phyloP scores from a whole-genome alignment of 2,113 vertebrate genomes.

The Microcebus murinus region DNA sequence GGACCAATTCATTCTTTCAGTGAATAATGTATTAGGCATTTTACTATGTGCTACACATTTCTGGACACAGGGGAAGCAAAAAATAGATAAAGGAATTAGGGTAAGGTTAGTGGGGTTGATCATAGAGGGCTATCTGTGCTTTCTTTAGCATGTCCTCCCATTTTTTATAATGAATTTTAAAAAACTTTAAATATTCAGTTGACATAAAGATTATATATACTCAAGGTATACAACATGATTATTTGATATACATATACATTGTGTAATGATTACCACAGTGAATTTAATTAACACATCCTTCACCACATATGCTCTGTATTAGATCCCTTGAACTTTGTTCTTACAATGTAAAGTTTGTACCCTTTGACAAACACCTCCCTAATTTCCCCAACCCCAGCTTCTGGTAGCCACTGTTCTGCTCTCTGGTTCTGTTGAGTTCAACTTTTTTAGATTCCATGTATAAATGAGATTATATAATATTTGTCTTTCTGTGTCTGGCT shows the following conservation, averaged over 20 bases:
- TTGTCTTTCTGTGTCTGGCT: background rate
- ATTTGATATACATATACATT: background rate
- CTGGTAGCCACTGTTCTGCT: background rate
- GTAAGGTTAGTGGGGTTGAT: background rate
- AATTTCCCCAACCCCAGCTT: background rate
- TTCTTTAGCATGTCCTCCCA: background rate
- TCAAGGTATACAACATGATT: background rate
- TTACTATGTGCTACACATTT: background rate
- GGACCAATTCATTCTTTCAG: slow-evolving; percentile 11
- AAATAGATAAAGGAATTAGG: background rate
- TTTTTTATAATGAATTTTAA: background rate
- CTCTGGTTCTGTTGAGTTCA: background rate
- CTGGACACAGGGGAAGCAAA: background rate
- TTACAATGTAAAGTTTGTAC: background rate
- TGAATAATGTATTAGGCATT: background rate
- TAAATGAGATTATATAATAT: background rate
- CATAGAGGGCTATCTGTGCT: no score
- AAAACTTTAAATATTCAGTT: background rate
- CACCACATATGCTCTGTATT: background rate
- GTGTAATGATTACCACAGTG: background rate
- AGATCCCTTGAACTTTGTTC: background rate
- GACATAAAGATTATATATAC: background rate
- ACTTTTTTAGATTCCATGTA: background rate
- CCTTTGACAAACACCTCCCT: background rate
- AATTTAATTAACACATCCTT: background rate